Evolutionary conservation across 2,113 vertebrate genomes (phyloP).

Genomic region (Leucosticte australis): DNA sequence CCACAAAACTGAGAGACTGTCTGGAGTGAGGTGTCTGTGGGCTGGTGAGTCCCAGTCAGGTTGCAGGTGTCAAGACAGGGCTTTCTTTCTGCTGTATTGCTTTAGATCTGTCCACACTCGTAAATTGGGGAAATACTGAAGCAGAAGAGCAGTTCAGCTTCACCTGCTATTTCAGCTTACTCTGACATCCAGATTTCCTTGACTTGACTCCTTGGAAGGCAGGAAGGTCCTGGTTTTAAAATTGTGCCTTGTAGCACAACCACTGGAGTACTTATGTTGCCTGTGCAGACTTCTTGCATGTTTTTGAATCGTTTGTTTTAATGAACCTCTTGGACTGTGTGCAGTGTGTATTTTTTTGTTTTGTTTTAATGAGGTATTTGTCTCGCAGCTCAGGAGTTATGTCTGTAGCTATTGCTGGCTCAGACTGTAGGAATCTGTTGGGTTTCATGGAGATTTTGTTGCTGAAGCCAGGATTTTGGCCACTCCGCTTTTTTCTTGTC

Average conservation of each 20-base stretch:
- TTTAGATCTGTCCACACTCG: fast-evolving
- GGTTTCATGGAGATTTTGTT: neutral
- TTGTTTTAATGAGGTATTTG: neutral
- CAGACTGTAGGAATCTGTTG: fast-evolving
- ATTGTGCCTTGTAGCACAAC: neutral
- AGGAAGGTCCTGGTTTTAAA: neutral
- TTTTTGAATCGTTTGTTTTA: neutral
- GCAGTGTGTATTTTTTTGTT: neutral
- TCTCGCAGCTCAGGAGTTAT: fast-evolving
- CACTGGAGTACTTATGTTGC: neutral
- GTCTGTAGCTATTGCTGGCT: neutral
- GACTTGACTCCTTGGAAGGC: neutral
- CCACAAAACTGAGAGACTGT: neutral
- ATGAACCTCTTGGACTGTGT: neutral
- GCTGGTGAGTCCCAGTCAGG: neutral
- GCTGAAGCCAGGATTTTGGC: neutral
- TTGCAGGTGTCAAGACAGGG: fast-evolving
- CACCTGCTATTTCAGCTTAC: neutral
- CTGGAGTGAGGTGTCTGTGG: fast-evolving
- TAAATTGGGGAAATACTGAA: neutral
- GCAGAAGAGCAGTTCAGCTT: neutral
- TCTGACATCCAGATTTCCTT: neutral
- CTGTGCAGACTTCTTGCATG: neutral
- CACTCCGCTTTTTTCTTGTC: fast-evolving
- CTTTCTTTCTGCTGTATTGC: neutral